Evolutionary conservation across 2,797 vertebrate species (phyloP), one percentile per base, ranked within the genome.

Genomic region (Tolypeutes matacus): DNA sequence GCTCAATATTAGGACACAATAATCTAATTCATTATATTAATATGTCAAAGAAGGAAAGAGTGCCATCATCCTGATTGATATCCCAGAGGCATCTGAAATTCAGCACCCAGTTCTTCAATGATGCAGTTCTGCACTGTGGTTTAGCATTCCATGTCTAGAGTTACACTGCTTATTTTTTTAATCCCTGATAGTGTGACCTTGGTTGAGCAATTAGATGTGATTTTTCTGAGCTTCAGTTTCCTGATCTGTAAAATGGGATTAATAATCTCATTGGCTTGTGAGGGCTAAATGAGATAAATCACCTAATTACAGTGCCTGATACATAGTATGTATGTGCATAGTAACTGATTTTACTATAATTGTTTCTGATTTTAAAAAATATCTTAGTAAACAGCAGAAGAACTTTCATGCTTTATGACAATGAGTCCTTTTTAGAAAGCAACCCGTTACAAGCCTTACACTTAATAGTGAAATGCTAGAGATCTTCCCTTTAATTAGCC

Each of bases 361-460:
- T 67, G 6, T 82, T 86, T 78, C 36, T 87, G 23, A 56, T 72
- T 95, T 86, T 72, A 18, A 85, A 81, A 91, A 83, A 42, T 49
- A 53, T 13, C 8, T 77, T 34, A 84, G 39, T 76, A 75, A 88
- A 60, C 39, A 39, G 53, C 36, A 49, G 39, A 86, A 65, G n/a
- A 86, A 34, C 7, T 49, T 81, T 86, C 36, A 72, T 42, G 53
- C 53, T 17, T 56, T 14, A 18, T 56, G 53, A 56, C 17, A 56
- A 56, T 20, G 18, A 18, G 20, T 56, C 53, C 53, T 56, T 56
- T 18, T 17, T 18, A 56, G 9, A 46, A 46, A 46, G 53, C 17
- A 56, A 56, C 53, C 18, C 20, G 53, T 56, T 17, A 56, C 18
- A 56, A 20, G 14, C 53, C 53, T 56, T 20, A 18, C 53, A 56